Percentiles rank a stretch among this genome's conserved stretches.
Evolutionary conservation across 1,140 invertebrate genomes (phyloP).

Genomic region (Mycetomoellerius zeteki): DNA sequence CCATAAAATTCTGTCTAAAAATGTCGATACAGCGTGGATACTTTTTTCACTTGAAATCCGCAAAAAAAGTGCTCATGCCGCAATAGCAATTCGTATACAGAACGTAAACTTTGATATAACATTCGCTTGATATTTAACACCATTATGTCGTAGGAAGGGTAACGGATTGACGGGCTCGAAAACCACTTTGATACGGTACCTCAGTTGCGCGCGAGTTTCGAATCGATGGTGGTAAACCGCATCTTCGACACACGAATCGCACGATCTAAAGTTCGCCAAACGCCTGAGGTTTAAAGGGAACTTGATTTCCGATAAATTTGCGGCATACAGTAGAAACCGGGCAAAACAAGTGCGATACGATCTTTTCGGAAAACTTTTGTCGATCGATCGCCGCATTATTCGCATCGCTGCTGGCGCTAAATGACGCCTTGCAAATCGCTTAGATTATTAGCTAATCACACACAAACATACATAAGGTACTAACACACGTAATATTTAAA

Average conservation of each 20-base stretch:
- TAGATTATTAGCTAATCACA: background rate
- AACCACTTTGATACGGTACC: constrained; percentile 45
- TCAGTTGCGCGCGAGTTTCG: constrained; percentile 54
- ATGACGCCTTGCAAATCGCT: background rate
- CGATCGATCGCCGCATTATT: constrained; percentile 12
- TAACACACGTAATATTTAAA: background rate
- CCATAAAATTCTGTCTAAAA: constrained; percentile 49
- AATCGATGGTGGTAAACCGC: constrained; percentile 57
- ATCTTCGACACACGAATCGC: constrained; percentile 62
- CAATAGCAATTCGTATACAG: background rate
- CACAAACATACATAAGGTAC: no score
- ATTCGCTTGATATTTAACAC: constrained; percentile 26
- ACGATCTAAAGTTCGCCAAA: constrained; percentile 56
- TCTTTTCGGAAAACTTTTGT: constrained; percentile 28
- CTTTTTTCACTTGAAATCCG: constrained; percentile 30
- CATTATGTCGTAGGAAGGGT: constrained; percentile 42
- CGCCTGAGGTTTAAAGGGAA: constrained; percentile 55
- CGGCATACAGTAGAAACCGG: constrained; percentile 32
- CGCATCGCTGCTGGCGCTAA: background rate
- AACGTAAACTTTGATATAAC: constrained; percentile 26
- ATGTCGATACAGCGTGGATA: constrained; percentile 25
- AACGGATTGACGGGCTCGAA: constrained; percentile 40
- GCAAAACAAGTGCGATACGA: constrained; percentile 60
- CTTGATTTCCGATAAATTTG: constrained; percentile 70
- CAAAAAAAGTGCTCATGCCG: background rate